phyloP scores from a whole-genome alignment of 1,140 invertebrate species.

The Holotrichia oblita region DNA sequence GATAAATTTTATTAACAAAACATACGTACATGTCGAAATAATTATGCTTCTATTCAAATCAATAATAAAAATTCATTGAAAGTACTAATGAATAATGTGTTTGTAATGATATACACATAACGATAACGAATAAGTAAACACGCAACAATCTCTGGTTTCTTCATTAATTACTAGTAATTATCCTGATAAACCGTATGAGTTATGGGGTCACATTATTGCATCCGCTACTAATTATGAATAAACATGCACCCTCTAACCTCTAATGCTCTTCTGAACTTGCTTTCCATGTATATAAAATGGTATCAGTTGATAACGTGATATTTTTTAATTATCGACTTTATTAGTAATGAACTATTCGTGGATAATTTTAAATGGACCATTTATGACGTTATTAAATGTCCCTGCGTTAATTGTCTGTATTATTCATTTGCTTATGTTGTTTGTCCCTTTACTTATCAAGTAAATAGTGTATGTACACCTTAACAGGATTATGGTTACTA shows the following conservation, averaged over 20 bases:
- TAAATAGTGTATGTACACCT: not conserved
- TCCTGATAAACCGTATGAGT: slow-evolving; percentile 37
- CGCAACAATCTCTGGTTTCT: slow-evolving; percentile 39
- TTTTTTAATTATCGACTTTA: slow-evolving; percentile 36
- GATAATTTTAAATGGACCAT: slow-evolving; percentile 32
- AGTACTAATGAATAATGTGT: slow-evolving; percentile 37
- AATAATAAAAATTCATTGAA: slow-evolving; percentile 36
- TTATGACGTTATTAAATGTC: slow-evolving; percentile 34
- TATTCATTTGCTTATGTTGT: slow-evolving; percentile 9
- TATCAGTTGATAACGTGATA: slow-evolving; percentile 11
- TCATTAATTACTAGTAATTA: slow-evolving; percentile 43
- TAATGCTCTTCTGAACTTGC: slow-evolving; percentile 32
- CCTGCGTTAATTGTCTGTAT: slow-evolving; percentile 31
- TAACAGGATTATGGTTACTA: not conserved
- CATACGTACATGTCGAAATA: slow-evolving; percentile 22
- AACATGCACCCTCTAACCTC: slow-evolving; percentile 40
- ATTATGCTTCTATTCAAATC: slow-evolving; percentile 19
- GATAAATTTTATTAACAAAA: slow-evolving; percentile 5
- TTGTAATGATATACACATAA: slow-evolving; percentile 37
- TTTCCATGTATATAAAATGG: slow-evolving; percentile 19
- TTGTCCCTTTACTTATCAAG: slow-evolving; percentile 1
- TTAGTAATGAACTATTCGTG: slow-evolving; percentile 14
- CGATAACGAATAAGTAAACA: slow-evolving; percentile 39
- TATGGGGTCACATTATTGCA: slow-evolving; percentile 42
- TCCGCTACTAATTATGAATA: slow-evolving; percentile 44